Evolutionary conservation across 2,888 invertebrate species (phyloP).

Genomic region (Lasioglossum pauxillum): DNA sequence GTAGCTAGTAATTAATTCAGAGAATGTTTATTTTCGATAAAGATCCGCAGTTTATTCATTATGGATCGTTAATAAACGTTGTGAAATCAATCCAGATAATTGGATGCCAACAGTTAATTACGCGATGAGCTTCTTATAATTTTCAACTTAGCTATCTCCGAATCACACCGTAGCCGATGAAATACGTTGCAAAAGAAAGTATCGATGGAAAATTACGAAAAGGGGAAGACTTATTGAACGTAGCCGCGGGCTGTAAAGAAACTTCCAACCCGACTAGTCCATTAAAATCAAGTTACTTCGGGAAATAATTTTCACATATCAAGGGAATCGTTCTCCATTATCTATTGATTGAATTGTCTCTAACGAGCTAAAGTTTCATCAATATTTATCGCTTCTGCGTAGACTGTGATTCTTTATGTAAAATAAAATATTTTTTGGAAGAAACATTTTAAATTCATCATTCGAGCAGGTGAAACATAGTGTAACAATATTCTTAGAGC

Average conservation of each 20-base stretch:
- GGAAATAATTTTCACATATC: slow-evolving; percentile 72
- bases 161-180: background rate
- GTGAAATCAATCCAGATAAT: background rate
- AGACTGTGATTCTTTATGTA: background rate
- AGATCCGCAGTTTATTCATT: background rate
- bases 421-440: background rate
- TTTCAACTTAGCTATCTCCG: background rate
- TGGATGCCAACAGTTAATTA: background rate
- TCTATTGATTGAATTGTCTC: background rate
- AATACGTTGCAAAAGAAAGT: slow-evolving; percentile 31
- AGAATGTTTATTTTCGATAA: background rate
- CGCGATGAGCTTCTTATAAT: background rate
- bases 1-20: background rate
- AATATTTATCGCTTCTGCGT: slow-evolving; percentile 1
- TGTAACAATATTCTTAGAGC: background rate
- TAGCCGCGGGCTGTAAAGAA: slow-evolving; percentile 67
- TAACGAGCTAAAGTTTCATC: background rate
- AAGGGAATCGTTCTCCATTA: slow-evolving; percentile 6
- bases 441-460: background rate
- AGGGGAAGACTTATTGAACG: slow-evolving; percentile 69
- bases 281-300: slow-evolving; percentile 71
- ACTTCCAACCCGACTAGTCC: slow-evolving; percentile 65
- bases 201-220: slow-evolving; percentile 66
- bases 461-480: background rate
- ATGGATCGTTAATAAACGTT: background rate